Evolutionary conservation across 2,113 vertebrate species (phyloP), one percentile per base, ranked within the genome.

Genomic region (Pelobates fuscus): DNA sequence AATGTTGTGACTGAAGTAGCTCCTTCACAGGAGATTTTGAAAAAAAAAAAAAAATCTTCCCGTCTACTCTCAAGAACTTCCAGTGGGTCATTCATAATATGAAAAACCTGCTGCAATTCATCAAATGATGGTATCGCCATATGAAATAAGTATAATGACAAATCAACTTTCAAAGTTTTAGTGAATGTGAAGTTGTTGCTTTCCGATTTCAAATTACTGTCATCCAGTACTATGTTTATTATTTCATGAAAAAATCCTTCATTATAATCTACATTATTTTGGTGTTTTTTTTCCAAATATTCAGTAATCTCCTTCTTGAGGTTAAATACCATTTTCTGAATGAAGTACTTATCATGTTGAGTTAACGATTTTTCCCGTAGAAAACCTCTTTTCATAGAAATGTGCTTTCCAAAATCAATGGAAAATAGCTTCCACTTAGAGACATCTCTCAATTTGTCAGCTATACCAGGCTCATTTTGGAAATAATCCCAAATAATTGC

Each of bases 11-110:
- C 29, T 0, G 86, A 90, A 17, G 82, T 82, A 54, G 79, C 86
- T 44, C 78, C 92, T 83, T 81, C 78, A 30, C 79, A 91, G 30
- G 81, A 87, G 2, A 79, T 86, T 57, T 68, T 81, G 78, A 91
- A 93, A 25, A 77, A 78, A 3, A 8, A 85, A 30, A 83, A 86
- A 49, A 87, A 93, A 8, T 91, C 81, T 1, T 37, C 54, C 82
- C 83, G 87, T 60, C 89, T 91, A 6, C 8, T 86, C 1, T 73
- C 26, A 14, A 92, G 68, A 44, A 89, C 88, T 2, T 5, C 11
- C 0, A 0, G 2, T 0, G 86, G 85, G 61, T 92, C 66, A 8
- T 90, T 91, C 17, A 79, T 83, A 3, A 0, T 71, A 24, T 2
- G 81, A 72, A 88, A 94, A 2, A 15, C 67, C 5, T 0, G 0